These are phyloP conservation scores for Ephialtes manifestator DNA, from an alignment of 2,888 invertebrate species.

Conservation along the genomic window DNA sequence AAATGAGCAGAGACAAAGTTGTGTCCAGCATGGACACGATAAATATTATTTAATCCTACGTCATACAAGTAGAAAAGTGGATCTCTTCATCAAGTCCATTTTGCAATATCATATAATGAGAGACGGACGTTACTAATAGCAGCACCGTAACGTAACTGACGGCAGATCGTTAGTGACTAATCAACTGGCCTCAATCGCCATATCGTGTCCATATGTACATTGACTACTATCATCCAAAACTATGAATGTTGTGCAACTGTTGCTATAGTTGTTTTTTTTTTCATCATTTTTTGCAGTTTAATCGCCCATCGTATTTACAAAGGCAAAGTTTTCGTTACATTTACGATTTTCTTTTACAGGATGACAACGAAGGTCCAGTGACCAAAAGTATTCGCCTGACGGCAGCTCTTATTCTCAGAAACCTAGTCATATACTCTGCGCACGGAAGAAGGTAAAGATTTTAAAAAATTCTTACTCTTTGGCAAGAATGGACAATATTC, in stretches of 20 bases:
- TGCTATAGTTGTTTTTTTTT: conserved; percentile 68
- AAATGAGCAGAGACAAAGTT: not conserved
- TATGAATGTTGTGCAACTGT: conserved; percentile 54
- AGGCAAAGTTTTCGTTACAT: conserved; percentile 17
- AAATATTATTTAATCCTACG: conserved; percentile 10
- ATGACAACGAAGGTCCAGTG: conserved; percentile 99
- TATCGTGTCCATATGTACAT: conserved; percentile 27
- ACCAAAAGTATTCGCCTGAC: conserved; percentile 99
- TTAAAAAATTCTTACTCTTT: conserved; percentile 16
- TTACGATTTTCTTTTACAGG: conserved; percentile 88
- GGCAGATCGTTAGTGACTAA: conserved; percentile 38
- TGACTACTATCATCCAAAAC: conserved; percentile 44
- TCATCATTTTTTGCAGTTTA: conserved; percentile 68
- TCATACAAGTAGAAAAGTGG: conserved; percentile 40
- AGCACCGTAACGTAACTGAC: conserved; percentile 25
- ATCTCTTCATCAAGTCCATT: conserved; percentile 25
- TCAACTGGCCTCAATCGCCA: conserved; percentile 23
- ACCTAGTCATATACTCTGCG: conserved; percentile 98
- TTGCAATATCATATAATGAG: conserved; percentile 16
- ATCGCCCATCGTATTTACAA: not conserved
- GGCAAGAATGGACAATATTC: too few relatives aligned
- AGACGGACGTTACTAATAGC: conserved; percentile 44
- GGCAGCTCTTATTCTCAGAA: conserved; percentile 97
- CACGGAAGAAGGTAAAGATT: conserved; percentile 95
- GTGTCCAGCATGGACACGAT: conserved; percentile 41